Conservation (phyloP, 2,888 invertebrate species). For the Agrilus cyanescens region DNA sequence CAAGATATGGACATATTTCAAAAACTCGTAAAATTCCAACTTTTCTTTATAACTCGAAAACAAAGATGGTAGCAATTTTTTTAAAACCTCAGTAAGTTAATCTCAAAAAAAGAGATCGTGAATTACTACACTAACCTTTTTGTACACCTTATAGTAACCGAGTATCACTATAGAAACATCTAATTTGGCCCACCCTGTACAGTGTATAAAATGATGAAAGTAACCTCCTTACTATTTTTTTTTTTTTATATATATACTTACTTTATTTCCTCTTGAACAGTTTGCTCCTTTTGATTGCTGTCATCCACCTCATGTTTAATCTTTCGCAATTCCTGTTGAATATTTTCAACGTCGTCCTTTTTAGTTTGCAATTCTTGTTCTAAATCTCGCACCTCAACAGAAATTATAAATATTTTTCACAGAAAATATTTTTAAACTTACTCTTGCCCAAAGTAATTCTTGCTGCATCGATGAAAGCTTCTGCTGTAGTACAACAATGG, state of each 20-base stretch:
- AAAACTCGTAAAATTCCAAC: no score
- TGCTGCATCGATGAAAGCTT: constrained; percentile 25
- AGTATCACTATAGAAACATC: no score
- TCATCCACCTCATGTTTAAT: constrained; percentile 31
- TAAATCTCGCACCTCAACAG: constrained; percentile 11
- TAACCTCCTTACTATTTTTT: constrained; percentile 1
- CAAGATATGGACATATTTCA: no score
- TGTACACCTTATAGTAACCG: no score
- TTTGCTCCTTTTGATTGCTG: constrained; percentile 32
- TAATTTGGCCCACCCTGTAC: no score
- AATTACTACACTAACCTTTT: no score
- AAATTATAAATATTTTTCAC: constrained; percentile 1
- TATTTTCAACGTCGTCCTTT: constrained; percentile 5
- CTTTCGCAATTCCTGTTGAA: constrained; percentile 4
- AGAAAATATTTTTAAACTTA: constrained; percentile 5
- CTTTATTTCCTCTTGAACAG: constrained; percentile 36
- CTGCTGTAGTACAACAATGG: constrained; percentile 25
- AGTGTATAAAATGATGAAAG: constrained; percentile 6
- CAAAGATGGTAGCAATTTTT: not conserved
- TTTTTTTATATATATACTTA: constrained; percentile 26
- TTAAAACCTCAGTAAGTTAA: no score
- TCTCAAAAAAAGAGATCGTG: no score
- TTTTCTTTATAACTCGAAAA: no score
- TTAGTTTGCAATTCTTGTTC: constrained; percentile 10
- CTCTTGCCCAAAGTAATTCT: constrained; percentile 22